Evolutionary conservation across 2,888 invertebrate genomes (phyloP), one percentile per base, ranked within the genome.

Genomic region (Syrphus vitripennis): DNA sequence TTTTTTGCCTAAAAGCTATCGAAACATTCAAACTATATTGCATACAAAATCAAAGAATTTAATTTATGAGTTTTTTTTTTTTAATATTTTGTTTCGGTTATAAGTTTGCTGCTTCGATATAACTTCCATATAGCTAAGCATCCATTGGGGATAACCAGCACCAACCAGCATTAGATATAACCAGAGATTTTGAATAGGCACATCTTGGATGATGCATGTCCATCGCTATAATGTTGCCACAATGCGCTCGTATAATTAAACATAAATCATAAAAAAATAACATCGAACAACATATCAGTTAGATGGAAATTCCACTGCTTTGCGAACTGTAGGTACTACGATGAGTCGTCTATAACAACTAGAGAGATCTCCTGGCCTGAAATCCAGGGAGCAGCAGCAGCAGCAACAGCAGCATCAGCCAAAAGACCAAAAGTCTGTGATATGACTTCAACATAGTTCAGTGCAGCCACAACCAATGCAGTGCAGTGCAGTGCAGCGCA

Each of bases 211-310:
- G 82, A 82, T 82, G 69, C 81, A 86, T 86, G 81, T 86, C 86
- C 81, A 72, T 74, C 57, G 72, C 77, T 82, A n/a, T n/a, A 70
- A 82, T 74, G 77, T 67, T 81, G 86, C 77, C 77, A 82, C 77
- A 70, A 82, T 86, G 50, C 21, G 77, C 82, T 78, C 63, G 45
- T 69, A 86, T 86, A 86, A 86, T 86, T 86, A 86, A 82, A 86
- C 82, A 86, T 86, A 86, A 86, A 86, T 86, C 86, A 86, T 86
- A 86, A 74, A 86, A 74, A 86, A 82, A 78, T 69, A 67, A 63
- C 81, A 76, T 75, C 72, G 71, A 81, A 67, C 53, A 72, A 61
- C 65, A 72, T 75, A 63, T 70, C 74, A 50, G 67, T 70, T 48
- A 63, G 59, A 69, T 74, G 69, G 37, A 50, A 75, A 80, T 59